Evolutionary conservation across 2,888 invertebrate species (phyloP).

Genomic region (Nephrotoma flavescens): DNA sequence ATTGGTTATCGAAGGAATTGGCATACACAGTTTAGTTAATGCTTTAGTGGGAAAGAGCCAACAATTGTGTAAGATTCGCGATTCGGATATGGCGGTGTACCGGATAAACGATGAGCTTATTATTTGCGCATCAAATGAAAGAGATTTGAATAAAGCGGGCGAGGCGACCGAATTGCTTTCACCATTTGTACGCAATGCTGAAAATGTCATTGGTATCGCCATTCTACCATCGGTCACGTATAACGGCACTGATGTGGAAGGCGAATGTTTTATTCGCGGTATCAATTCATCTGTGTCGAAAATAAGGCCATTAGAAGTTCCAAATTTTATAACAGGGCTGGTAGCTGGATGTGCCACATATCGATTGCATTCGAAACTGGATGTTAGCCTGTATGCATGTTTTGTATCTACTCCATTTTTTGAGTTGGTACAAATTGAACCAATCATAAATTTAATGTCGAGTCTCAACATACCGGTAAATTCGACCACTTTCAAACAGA

Average conservation of each 20-base stretch:
- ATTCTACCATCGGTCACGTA: not conserved
- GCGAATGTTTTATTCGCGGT: not conserved
- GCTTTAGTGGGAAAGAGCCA: not conserved
- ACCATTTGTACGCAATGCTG: not conserved
- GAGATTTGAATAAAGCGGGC: constrained; percentile 3
- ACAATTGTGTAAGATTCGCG: not conserved
- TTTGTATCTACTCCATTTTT: not conserved
- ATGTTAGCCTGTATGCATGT: not conserved
- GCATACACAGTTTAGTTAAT: not conserved
- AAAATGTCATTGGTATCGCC: not conserved
- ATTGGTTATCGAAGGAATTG: not conserved
- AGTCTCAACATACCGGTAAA: not conserved
- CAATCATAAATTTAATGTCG: not conserved
- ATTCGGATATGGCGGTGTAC: not conserved
- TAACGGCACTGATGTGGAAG: not conserved
- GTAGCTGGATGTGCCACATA: not conserved
- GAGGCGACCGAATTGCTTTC: not conserved
- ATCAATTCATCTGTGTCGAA: not conserved
- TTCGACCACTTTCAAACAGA: not conserved
- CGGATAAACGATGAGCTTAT: not conserved
- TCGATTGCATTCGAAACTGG: not conserved
- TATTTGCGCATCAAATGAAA: constrained; percentile 2
- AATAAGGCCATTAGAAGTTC: not conserved
- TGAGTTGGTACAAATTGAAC: not conserved
- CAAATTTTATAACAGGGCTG: not conserved